phyloP scores from a whole-genome alignment of 2,797 vertebrate species.

The Aldrovandia affinis region DNA sequence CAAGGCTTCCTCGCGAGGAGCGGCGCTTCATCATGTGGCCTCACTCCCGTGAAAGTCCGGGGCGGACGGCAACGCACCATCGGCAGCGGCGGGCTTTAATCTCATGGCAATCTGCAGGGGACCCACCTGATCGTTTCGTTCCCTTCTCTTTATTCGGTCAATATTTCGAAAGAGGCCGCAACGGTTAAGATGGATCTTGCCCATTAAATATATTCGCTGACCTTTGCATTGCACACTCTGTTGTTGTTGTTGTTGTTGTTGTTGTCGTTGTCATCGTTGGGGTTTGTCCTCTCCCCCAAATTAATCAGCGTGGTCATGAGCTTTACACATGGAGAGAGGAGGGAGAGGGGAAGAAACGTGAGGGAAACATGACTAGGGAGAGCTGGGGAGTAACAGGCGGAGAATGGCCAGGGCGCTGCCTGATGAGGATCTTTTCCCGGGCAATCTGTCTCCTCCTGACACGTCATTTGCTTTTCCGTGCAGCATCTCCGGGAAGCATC shows the following conservation, averaged over 20 bases:
- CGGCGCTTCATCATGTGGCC: neutral
- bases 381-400: neutral
- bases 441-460: conserved; percentile 19
- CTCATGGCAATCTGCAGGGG: neutral
- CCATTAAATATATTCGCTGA: conserved; percentile 22
- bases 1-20: neutral
- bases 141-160: conserved; percentile 6
- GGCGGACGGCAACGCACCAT: neutral
- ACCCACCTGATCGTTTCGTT: neutral
- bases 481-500: neutral
- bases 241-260: neutral
- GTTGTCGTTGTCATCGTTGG: too few relatives aligned
- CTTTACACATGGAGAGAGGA: neutral
- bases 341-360: neutral
- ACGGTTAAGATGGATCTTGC: conserved; percentile 10
- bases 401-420: neutral
- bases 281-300: too few relatives aligned
- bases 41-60: neutral
- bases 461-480: conserved; percentile 1
- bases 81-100: neutral
- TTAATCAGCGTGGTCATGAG: conserved; percentile 8
- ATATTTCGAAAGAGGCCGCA: conserved; percentile 2
- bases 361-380: neutral
- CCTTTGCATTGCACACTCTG: conserved; percentile 15
- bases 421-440: conserved; percentile 3